phyloP scores from a whole-genome alignment of 2,113 vertebrate genomes.

The Myxocyprinus asiaticus region DNA sequence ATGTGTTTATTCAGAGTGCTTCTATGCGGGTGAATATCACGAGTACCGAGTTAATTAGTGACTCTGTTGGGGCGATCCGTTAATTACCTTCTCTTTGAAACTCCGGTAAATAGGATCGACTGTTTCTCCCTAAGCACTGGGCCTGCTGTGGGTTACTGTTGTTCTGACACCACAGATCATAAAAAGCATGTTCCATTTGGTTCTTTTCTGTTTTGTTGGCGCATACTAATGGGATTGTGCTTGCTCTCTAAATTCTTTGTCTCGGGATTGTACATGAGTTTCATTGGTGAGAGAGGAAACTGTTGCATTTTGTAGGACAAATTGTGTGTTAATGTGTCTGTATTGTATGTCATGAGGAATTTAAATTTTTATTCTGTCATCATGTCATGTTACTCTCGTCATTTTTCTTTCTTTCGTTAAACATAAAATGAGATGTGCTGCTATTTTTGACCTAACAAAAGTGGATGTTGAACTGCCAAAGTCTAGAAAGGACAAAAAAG shows the following conservation, averaged over 20 bases:
- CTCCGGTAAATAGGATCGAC: constrained; percentile 24
- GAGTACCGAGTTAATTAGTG: constrained; percentile 41
- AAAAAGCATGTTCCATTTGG: neutral
- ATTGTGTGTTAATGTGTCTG: too few relatives aligned
- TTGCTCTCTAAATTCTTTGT: neutral
- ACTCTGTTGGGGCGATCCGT: constrained; percentile 28
- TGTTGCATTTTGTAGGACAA: too few relatives aligned
- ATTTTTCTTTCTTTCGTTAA: too few relatives aligned
- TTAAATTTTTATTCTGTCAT: too few relatives aligned
- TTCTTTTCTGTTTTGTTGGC: neutral
- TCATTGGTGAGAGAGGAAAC: neutral
- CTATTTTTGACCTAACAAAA: too few relatives aligned
- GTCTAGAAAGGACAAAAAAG: too few relatives aligned
- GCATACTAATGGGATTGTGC: constrained; percentile 14
- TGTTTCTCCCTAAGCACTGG: neutral
- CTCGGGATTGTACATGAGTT: neutral
- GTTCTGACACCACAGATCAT: constrained; percentile 20
- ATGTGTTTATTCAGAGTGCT: constrained; percentile 1
- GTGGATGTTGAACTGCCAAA: too few relatives aligned
- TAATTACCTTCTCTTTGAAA: constrained; percentile 47
- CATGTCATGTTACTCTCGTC: too few relatives aligned
- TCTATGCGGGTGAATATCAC: constrained; percentile 17
- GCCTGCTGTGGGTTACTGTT: constrained; percentile 30
- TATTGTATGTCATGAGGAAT: too few relatives aligned
- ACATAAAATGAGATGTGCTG: too few relatives aligned